Percentiles rank a stretch among this genome's conserved stretches.
These are phyloP conservation scores for Tadarida brasiliensis DNA, from an alignment of 2,797 vertebrate genomes.

Conservation along the genomic window DNA sequence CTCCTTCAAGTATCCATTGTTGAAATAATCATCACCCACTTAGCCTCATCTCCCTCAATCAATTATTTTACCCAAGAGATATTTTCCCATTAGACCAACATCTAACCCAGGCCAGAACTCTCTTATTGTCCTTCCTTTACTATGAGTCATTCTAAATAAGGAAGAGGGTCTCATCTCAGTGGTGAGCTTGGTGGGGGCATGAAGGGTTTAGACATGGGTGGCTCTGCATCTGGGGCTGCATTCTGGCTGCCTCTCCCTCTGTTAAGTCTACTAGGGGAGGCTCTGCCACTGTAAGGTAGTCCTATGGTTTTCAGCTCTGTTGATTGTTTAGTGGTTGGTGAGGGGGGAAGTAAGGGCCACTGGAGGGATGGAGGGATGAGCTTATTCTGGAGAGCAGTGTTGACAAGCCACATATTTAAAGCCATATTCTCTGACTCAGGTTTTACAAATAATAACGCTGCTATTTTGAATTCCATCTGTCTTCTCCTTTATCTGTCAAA, in stretches of 20 bases:
- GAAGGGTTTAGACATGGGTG: background rate
- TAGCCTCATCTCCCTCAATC: background rate
- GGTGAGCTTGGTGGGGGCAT: background rate
- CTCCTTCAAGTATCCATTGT: background rate
- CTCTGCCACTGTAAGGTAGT: background rate
- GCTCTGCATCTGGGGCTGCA: background rate
- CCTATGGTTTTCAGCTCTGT: background rate
- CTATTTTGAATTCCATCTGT: slow-evolving; percentile 52
- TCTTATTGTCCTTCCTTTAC: background rate
- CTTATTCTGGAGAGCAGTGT: background rate
- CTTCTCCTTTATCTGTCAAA: slow-evolving; percentile 47
- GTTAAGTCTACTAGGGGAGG: background rate
- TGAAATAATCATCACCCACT: background rate
- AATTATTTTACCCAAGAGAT: background rate
- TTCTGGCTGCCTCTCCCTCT: background rate
- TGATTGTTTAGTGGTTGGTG: background rate
- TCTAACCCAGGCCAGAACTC: background rate
- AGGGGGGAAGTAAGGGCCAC: background rate
- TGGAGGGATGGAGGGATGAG: background rate
- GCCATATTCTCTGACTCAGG: background rate
- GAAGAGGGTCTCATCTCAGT: background rate
- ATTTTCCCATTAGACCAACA: background rate
- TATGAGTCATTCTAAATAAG: background rate
- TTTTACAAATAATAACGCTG: slow-evolving; percentile 48
- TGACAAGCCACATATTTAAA: slow-evolving; percentile 17